Base-by-base conservation (phyloP, 2,888 invertebrate species). In the Cephus pygmeus region DNA sequence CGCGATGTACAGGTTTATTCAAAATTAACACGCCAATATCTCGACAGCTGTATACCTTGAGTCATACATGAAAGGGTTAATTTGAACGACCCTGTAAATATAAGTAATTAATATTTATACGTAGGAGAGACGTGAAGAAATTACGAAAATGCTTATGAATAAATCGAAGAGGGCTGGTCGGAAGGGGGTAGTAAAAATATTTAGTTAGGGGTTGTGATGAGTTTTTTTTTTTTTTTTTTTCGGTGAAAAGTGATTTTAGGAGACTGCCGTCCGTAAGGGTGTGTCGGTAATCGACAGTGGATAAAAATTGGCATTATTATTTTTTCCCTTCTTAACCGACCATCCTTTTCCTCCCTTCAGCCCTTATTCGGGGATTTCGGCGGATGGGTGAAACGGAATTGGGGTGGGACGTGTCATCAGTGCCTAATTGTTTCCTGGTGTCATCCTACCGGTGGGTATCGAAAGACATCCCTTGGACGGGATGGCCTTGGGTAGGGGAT, bases 351-450 rank as follows among this genome's bases (percentile, higher is more conserved):
- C 73, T 3, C 30, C 35, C 33, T 34, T 30, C 76, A 30, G 4
- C 71, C 71, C 33, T 34, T 34, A 34, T 15, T 23, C 11, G 12
- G 71, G 23, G 33, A 33, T 23, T 36, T 71, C 34, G 40, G 23
- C 34, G 34, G 75, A n/a, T 75, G 30, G 34, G 30, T 30, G 35
- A 74, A 74, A 34, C 12, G 31, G 34, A 34, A n/a, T 34, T n/a
- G 34, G 69, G 23, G 36, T 23, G 35, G 74, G 35, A 30, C 33
- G 35, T 36, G 74, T 74, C 83, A 82, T 80, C 77, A 81, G 78
- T 76, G 78, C 76, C 82, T 85, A 87, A 87, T 88, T 87, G 86
- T 87, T 87, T 87, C 83, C 83, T 78, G 83, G 79, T 83, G 81
- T 83, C 76, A 76, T 78, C 33, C 74, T 56, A 56, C 23, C 4